phyloP scores from a whole-genome alignment of 1,140 invertebrate genomes.

The Atopsyche davidsoni region DNA sequence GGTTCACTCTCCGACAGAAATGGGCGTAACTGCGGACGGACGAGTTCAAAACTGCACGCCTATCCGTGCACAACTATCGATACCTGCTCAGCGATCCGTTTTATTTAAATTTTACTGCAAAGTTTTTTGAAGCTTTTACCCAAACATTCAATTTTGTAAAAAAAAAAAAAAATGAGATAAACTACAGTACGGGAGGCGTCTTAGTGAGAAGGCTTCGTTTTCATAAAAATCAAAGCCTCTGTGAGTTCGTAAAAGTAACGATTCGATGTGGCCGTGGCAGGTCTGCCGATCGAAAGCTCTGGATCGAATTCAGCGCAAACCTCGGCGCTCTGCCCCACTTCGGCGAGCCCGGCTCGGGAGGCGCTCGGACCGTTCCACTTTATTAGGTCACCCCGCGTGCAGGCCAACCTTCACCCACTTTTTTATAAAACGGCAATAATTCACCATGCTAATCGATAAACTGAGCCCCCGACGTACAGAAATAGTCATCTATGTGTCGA shows the following conservation, averaged over 20 bases:
- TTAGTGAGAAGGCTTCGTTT: neutral
- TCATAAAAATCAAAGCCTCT: neutral
- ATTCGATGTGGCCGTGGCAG: neutral
- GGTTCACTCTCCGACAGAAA: too few relatives aligned
- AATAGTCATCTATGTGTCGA: too few relatives aligned
- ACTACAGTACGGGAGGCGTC: neutral
- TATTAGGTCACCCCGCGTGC: slow-evolving; percentile 17
- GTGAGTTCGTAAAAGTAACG: neutral
- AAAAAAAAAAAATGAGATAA: neutral
- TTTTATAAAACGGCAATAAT: too few relatives aligned
- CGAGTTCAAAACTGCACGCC: too few relatives aligned
- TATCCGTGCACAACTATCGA: too few relatives aligned
- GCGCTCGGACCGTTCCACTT: slow-evolving; percentile 16
- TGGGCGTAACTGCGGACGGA: too few relatives aligned
- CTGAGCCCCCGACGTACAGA: too few relatives aligned
- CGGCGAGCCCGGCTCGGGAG: slow-evolving; percentile 15
- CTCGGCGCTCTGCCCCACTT: slow-evolving; percentile 9
- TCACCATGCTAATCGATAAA: too few relatives aligned
- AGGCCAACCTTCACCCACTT: slow-evolving; percentile 19
- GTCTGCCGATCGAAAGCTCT: neutral
- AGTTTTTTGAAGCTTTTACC: too few relatives aligned
- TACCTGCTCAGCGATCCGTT: too few relatives aligned
- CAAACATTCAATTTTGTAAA: too few relatives aligned
- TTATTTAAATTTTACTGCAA: too few relatives aligned
- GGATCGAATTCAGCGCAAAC: neutral